phyloP scores from a whole-genome alignment of 2,113 vertebrate genomes.

The Stigmatopora argus region DNA sequence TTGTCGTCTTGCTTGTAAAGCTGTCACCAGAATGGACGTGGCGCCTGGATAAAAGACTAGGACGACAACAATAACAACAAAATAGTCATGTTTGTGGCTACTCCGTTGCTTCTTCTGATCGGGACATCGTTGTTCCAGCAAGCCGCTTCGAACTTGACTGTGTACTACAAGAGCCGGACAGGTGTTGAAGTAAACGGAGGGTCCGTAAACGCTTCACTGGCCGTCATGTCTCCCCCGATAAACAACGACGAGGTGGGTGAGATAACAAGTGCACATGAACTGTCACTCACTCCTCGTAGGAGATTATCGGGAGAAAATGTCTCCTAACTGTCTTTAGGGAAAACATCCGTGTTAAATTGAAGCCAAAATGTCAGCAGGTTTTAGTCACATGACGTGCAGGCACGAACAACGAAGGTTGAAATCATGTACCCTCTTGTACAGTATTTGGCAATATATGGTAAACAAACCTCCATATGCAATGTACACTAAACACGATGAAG shows the following conservation, averaged over 20 bases:
- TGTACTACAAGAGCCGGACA: neutral
- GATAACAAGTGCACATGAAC: neutral
- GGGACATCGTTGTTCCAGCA: neutral
- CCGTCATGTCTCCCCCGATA: slow-evolving; percentile 14
- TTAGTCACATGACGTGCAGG: slow-evolving; percentile 27
- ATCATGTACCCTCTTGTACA: neutral
- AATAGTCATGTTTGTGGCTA: slow-evolving; percentile 10
- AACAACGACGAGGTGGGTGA: slow-evolving; percentile 45
- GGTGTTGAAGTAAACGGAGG: neutral
- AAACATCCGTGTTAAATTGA: neutral
- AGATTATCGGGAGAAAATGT: neutral
- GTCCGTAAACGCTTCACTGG: slow-evolving; percentile 2
- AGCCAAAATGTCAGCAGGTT: slow-evolving; percentile 12
- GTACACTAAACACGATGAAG: neutral
- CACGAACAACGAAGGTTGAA: neutral
- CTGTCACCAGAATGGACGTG: slow-evolving; percentile 28
- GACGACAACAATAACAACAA: neutral
- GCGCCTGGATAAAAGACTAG: slow-evolving; percentile 32
- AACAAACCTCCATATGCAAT: neutral
- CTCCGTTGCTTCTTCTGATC: slow-evolving; percentile 14
- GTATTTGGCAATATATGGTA: neutral
- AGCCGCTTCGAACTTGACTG: slow-evolving; percentile 6
- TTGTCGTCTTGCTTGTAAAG: neutral
- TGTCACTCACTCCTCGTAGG: neutral
- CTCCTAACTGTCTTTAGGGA: neutral